These are phyloP conservation scores for Pseudochirops cupreus DNA, from an alignment of 2,797 vertebrate species.

Conservation along the genomic window DNA sequence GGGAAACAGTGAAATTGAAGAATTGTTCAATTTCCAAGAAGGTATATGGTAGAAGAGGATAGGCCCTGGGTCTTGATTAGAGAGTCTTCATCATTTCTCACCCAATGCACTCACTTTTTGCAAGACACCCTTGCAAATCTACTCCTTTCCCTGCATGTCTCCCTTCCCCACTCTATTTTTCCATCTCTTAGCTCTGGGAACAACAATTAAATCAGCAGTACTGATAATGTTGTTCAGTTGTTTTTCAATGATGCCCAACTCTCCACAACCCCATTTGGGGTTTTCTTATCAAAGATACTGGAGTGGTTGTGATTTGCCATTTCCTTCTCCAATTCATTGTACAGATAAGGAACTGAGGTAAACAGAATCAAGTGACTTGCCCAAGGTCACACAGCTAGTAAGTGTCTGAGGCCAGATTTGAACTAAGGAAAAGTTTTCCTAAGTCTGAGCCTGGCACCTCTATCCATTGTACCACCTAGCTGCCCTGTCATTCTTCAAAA, in stretches of 20 bases:
- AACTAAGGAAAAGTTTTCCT: background rate
- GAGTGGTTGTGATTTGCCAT: background rate
- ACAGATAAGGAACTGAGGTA: background rate
- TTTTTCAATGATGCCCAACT: background rate
- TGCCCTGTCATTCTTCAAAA: background rate
- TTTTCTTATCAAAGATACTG: background rate
- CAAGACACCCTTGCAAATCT: background rate
- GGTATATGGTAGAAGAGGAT: background rate
- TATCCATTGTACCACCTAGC: background rate
- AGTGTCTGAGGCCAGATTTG: background rate
- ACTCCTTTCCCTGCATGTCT: background rate
- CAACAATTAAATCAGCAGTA: background rate
- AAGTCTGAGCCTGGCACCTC: background rate
- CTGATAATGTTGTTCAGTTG: background rate
- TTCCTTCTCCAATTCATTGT: background rate
- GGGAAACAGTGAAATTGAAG: background rate
- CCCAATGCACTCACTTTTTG: background rate
- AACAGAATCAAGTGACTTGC: background rate
- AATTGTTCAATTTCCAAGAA: background rate
- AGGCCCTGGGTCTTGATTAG: background rate
- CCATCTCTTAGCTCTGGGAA: background rate
- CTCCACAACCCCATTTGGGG: background rate
- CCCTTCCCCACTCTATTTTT: background rate
- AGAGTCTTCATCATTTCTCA: background rate
- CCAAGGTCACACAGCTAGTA: background rate